These are phyloP conservation scores for Aradus depressus DNA, from an alignment of 2,888 invertebrate genomes.

Conservation along the genomic window DNA sequence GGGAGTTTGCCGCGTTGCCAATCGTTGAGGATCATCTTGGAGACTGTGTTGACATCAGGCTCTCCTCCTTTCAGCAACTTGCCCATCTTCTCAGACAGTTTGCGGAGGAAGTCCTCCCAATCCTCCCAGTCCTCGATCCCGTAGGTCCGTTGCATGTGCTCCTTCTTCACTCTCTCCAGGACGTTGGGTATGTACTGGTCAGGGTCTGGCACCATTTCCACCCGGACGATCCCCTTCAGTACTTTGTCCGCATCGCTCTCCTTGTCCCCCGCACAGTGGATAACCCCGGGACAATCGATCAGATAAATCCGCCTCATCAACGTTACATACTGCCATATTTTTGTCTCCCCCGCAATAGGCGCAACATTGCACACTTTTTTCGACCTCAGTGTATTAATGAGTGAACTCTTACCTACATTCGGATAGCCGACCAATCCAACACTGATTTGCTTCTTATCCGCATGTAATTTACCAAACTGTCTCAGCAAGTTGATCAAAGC, in stretches of 20 bases:
- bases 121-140: conserved; percentile 73
- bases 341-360: conserved; percentile 94
- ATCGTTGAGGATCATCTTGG: conserved; percentile 94
- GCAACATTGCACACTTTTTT: conserved; percentile 99
- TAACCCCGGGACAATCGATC: conserved; percentile 98
- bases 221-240: conserved; percentile 92
- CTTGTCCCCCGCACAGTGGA: conserved; percentile 91
- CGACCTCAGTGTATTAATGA: conserved; percentile 89
- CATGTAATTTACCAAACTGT: conserved; percentile 89
- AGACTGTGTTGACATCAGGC: conserved; percentile 76
- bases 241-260: conserved; percentile 93
- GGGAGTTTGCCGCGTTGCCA: conserved; percentile 97
- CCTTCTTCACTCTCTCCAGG: conserved; percentile 72
- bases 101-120: conserved; percentile 79
- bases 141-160: conserved; percentile 85
- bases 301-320: conserved; percentile 93
- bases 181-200: conserved; percentile 88
- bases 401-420: conserved; percentile 96
- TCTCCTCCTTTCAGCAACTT: conserved; percentile 94
- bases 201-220: conserved; percentile 85
- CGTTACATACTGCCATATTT: conserved; percentile 99
- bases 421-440: conserved; percentile 99
- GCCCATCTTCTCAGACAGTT: conserved; percentile 74
- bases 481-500: conserved; percentile 89
- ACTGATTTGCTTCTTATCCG: conserved; percentile 96